Conservation (phyloP, 1,140 invertebrate species). For the Anoplolepis gracilipes region DNA sequence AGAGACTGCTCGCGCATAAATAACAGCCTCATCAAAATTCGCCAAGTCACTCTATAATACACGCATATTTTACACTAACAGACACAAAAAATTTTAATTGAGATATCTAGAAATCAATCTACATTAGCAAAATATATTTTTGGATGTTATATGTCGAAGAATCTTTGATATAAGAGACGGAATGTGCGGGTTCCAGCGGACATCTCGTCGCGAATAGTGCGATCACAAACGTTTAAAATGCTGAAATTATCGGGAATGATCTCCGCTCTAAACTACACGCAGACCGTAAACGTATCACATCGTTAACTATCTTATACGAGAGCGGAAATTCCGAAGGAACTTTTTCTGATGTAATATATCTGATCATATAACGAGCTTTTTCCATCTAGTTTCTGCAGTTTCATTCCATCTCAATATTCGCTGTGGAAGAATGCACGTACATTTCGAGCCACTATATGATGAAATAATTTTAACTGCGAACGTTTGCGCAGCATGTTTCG, state of each 20-base stretch:
- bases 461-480: constrained; percentile 28
- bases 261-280: background rate
- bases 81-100: too few species aligned
- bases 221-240: background rate
- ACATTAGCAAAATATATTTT: too few species aligned
- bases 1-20: too few species aligned
- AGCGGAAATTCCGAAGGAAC: constrained; percentile 20
- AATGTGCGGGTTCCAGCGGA: background rate
- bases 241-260: background rate
- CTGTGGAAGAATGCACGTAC: background rate
- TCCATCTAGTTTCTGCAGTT: background rate
- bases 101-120: too few species aligned
- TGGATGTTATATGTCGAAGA: too few species aligned
- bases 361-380: constrained; percentile 4
- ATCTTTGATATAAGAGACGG: background rate
- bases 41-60: too few species aligned
- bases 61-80: too few species aligned
- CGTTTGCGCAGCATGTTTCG: background rate
- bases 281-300: background rate
- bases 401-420: background rate
- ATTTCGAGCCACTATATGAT: background rate
- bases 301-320: background rate
- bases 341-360: constrained; percentile 7
- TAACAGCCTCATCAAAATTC: too few species aligned
- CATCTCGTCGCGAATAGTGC: background rate